phyloP scores from a whole-genome alignment of 1,140 invertebrate species.

The Zaprionus davidi region DNA sequence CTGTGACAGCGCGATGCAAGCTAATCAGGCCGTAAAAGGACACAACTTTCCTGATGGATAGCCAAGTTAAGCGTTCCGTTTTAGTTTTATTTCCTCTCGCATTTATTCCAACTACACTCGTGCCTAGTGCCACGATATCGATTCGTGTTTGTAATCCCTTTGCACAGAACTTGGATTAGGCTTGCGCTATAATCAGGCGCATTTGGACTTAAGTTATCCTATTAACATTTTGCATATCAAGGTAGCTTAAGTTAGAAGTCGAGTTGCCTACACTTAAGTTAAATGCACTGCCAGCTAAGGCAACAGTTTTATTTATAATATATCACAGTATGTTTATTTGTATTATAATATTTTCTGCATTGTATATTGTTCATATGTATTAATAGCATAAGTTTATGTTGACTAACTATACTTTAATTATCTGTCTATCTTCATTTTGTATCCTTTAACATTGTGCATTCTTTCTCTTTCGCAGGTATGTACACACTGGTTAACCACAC shows the following conservation, averaged over 20 bases:
- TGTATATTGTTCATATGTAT: neutral
- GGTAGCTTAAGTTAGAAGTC: too few relatives aligned
- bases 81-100: neutral
- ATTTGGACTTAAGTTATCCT: neutral
- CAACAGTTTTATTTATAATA: neutral
- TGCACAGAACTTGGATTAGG: neutral
- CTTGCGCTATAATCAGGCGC: neutral
- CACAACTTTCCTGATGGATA: constrained; percentile 35
- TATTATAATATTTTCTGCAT: too few relatives aligned
- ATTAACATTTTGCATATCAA: too few relatives aligned
- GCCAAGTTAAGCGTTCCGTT: constrained; percentile 33
- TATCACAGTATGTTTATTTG: neutral
- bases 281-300: too few relatives aligned
- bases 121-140: neutral
- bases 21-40: constrained; percentile 45
- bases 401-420: too few relatives aligned
- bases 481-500: constrained; percentile 30
- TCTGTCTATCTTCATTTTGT: neutral
- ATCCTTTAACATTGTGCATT: neutral
- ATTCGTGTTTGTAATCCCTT: neutral
- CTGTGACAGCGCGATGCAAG: constrained; percentile 42
- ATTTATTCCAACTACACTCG: neutral
- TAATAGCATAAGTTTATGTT: neutral
- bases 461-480: constrained; percentile 51
- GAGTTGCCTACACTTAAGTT: neutral